Percentiles rank a stretch among this genome's conserved stretches.
Conservation (phyloP, 2,113 vertebrate species). For the Prionailurus bengalensis region DNA sequence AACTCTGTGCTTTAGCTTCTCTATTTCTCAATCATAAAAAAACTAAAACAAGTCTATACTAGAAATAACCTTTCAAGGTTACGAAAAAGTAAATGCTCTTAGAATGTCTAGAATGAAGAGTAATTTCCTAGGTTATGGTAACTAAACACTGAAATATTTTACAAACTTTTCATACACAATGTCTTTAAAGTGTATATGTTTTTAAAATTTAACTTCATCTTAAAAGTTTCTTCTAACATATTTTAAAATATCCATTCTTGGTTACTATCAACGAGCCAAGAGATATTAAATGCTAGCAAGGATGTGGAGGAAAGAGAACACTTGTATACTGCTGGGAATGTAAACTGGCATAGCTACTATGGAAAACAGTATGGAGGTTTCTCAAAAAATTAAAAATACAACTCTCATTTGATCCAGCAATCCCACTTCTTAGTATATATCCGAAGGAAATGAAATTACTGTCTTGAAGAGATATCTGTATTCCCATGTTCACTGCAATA, state of each 20-base stretch:
- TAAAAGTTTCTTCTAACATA: conserved; percentile 17
- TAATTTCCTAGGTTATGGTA: neutral
- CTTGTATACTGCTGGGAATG: neutral
- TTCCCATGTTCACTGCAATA: neutral
- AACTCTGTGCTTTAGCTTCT: neutral
- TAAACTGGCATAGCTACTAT: neutral
- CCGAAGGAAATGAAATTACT: neutral
- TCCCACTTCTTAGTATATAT: neutral
- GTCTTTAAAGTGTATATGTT: neutral
- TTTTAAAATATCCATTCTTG: conserved; percentile 1
- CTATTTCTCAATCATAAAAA: neutral
- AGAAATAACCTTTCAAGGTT: neutral
- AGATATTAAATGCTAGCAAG: neutral
- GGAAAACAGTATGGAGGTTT: neutral
- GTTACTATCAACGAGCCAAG: neutral
- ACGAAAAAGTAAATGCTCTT: neutral
- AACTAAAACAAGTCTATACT: neutral
- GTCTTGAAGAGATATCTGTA: neutral
- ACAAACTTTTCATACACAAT: neutral
- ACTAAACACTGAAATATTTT: conserved; percentile 17
- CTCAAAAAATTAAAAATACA: neutral
- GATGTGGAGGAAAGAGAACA: neutral
- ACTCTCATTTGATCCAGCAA: neutral
- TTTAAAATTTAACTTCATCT: neutral
- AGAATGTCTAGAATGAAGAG: neutral